Evolutionary conservation across 1,140 invertebrate genomes (phyloP).

Genomic region (Pseudomyrmex pallidus): DNA sequence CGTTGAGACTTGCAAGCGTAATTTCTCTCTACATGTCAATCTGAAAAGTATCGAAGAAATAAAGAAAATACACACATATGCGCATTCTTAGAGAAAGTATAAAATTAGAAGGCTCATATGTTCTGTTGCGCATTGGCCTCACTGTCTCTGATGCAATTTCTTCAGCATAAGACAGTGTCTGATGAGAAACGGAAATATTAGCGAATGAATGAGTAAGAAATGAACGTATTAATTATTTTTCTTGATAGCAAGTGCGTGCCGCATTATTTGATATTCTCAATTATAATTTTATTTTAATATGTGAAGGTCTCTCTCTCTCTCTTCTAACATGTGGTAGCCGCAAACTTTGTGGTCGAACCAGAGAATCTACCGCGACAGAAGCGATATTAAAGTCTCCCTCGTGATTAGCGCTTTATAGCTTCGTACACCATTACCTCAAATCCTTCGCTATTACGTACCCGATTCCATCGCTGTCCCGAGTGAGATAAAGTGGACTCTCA

Average conservation of each 20-base stretch:
- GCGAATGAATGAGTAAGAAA: constrained; percentile 38
- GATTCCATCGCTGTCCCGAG: constrained; percentile 1
- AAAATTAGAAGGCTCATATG: constrained; percentile 10
- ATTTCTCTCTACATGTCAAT: too few relatives aligned
- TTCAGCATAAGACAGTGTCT: constrained; percentile 8
- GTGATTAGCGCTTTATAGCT: constrained; percentile 22
- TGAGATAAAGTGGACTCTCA: neutral
- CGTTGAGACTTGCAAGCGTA: neutral
- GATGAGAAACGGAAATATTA: constrained; percentile 52
- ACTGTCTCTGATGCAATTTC: constrained; percentile 1
- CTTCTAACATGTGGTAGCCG: constrained; percentile 2
- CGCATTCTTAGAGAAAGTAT: neutral
- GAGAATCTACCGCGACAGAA: constrained; percentile 44
- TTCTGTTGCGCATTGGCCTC: constrained; percentile 15
- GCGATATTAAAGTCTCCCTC: constrained; percentile 28
- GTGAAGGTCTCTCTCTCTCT: neutral
- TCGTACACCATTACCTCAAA: constrained; percentile 9
- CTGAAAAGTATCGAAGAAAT: neutral
- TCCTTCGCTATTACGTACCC: neutral
- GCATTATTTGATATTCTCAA: constrained; percentile 46
- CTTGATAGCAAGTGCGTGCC: constrained; percentile 32
- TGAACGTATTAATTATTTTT: constrained; percentile 58
- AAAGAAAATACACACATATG: neutral
- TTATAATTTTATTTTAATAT: constrained; percentile 50
- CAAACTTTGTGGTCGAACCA: neutral